These are phyloP conservation scores for Marronus borbonicus DNA, from an alignment of 2,888 invertebrate species.

Conservation along the genomic window DNA sequence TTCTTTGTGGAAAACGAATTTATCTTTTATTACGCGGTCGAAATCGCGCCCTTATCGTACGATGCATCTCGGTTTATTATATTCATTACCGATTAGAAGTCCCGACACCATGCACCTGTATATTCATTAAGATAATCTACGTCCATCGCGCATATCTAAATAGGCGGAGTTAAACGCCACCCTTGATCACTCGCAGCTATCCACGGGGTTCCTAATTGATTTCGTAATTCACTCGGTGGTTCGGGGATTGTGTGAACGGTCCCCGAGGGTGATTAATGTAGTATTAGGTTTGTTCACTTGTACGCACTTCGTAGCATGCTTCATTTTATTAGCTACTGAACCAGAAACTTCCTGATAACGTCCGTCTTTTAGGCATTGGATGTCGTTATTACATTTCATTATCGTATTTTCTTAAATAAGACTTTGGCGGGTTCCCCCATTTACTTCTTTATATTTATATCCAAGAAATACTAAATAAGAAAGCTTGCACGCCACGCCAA, in stretches of 20 bases:
- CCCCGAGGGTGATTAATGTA: constrained; percentile 11
- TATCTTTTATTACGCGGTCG: no score
- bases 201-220: constrained; percentile 32
- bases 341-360: no score
- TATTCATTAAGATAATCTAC: constrained; percentile 55
- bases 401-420: no score
- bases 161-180: constrained; percentile 21
- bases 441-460: no score
- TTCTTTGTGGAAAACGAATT: no score
- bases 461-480: no score
- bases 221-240: constrained; percentile 26
- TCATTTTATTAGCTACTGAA: no score
- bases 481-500: no score
- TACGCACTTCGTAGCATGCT: no score
- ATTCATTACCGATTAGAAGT: constrained; percentile 52
- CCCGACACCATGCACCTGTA: constrained; percentile 53
- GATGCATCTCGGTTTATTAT: constrained; percentile 42
- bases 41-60: not conserved
- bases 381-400: no score
- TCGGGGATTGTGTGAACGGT: not conserved
- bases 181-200: constrained; percentile 13
- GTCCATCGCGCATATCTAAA: constrained; percentile 23
- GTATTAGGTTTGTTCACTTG: constrained; percentile 8
- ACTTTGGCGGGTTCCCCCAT: no score
- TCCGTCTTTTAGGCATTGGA: no score